phyloP scores from a whole-genome alignment of 1,140 invertebrate species.

The Patella vulgata region DNA sequence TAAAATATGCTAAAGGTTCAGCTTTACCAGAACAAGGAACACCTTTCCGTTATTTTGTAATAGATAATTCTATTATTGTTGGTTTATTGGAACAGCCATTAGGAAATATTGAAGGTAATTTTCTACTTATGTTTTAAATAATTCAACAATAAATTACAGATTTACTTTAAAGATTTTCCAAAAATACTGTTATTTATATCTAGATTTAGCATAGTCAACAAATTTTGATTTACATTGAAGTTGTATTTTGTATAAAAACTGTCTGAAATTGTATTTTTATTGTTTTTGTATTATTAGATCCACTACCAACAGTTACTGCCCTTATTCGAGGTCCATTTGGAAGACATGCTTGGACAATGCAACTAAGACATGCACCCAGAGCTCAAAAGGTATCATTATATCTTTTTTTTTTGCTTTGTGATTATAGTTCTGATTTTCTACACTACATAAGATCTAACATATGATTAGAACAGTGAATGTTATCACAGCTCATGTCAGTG shows the following conservation, averaged over 20 bases:
- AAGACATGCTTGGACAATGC: constrained; percentile 93
- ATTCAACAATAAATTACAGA: too few relatives aligned
- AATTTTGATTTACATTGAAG: too few relatives aligned
- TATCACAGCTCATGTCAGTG: too few relatives aligned
- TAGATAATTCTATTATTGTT: constrained; percentile 88
- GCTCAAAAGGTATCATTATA: constrained; percentile 70
- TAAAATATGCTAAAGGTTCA: constrained; percentile 78
- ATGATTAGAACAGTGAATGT: too few relatives aligned
- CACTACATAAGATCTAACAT: too few relatives aligned
- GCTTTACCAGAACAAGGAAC: constrained; percentile 65
- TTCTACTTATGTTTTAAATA: too few relatives aligned
- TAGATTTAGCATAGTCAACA: too few relatives aligned
- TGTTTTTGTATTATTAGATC: constrained; percentile 40
- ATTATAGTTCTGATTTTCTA: too few relatives aligned
- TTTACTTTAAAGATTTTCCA: too few relatives aligned
- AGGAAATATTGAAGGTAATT: constrained; percentile 72
- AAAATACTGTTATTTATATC: too few relatives aligned
- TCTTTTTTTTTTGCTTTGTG: constrained; percentile 4
- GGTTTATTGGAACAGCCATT: constrained; percentile 91
- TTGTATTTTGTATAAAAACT: too few relatives aligned
- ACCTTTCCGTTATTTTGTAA: constrained; percentile 84
- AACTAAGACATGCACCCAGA: constrained; percentile 73
- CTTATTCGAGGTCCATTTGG: constrained; percentile 92
- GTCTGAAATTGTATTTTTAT: too few relatives aligned
- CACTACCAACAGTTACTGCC: constrained; percentile 75